Evolutionary conservation across 2,113 vertebrate genomes (phyloP).

Genomic region (Catharus fuscescens): DNA sequence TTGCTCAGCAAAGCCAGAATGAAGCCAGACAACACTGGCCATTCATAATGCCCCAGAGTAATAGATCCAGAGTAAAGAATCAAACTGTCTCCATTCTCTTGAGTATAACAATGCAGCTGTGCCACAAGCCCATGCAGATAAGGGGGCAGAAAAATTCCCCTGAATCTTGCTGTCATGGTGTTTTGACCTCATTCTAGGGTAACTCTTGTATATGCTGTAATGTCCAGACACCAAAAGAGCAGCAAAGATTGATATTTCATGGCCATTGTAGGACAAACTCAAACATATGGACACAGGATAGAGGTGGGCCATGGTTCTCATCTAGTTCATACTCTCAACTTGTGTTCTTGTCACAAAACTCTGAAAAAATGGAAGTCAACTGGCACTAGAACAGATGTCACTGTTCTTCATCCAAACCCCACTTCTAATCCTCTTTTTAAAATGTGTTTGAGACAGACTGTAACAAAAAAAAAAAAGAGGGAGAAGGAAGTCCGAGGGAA

Average conservation of each 20-base stretch:
- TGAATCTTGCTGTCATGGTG: background rate
- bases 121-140: background rate
- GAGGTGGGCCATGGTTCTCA: conserved; percentile 43
- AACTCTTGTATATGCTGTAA: background rate
- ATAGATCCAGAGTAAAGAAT: background rate
- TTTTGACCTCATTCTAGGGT: conserved; percentile 3
- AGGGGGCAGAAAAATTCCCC: conserved; percentile 39
- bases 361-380: conserved; percentile 45
- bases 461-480: background rate
- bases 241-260: conserved; percentile 40
- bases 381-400: conserved; percentile 35
- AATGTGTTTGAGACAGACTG: background rate
- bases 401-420: conserved; percentile 20
- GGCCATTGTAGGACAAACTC: conserved; percentile 6
- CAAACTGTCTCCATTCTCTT: background rate
- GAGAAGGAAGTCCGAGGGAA: background rate
- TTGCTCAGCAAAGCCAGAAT: background rate
- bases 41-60: background rate
- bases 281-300: background rate
- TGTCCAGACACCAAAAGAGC: background rate
- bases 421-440: background rate
- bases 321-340: background rate
- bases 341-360: conserved; percentile 31
- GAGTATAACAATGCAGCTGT: conserved; percentile 10
- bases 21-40: background rate